Percentiles rank a stretch among this genome's conserved stretches.
These are phyloP conservation scores for Chiloscyllium punctatum DNA, from an alignment of 2,797 vertebrate species.

Conservation along the genomic window DNA sequence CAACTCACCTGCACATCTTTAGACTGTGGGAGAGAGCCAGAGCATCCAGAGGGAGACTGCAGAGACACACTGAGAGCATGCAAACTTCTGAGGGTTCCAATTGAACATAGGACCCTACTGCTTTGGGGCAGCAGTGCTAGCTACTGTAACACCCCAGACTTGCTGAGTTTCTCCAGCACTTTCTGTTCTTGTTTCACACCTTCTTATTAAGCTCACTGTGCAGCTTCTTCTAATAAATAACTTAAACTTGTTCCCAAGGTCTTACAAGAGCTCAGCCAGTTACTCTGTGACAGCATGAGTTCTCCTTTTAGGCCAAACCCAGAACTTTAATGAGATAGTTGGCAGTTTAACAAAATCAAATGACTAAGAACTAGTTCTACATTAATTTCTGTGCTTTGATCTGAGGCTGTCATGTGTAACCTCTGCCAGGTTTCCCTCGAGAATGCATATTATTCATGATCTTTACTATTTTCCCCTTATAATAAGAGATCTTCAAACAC, in stretches of 20 bases:
- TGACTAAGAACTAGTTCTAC: not conserved
- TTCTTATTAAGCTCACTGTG: not conserved
- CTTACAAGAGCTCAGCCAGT: not conserved
- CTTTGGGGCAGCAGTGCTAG: no score
- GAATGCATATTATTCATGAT: not conserved
- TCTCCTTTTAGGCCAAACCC: not conserved
- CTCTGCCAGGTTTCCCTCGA: not conserved
- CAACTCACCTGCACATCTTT: no score
- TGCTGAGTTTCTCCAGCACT: no score
- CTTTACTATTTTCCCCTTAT: not conserved
- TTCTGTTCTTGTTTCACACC: not conserved
- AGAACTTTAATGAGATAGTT: not conserved
- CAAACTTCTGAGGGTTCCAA: no score
- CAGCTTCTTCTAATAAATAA: not conserved
- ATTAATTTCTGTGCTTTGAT: not conserved
- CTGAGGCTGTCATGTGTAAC: not conserved
- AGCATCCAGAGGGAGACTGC: no score
- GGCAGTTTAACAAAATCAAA: not conserved
- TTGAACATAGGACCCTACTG: no score
- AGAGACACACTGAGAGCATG: no score
- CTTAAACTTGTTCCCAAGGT: not conserved
- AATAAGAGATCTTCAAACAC: conserved; percentile 8
- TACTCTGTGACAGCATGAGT: not conserved
- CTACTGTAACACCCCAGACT: no score
- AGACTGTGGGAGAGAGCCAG: no score